Percentiles rank a stretch among this genome's conserved stretches.
These are phyloP conservation scores for Drosophila arawakana DNA, from an alignment of 1,140 invertebrate species.

Conservation along the genomic window DNA sequence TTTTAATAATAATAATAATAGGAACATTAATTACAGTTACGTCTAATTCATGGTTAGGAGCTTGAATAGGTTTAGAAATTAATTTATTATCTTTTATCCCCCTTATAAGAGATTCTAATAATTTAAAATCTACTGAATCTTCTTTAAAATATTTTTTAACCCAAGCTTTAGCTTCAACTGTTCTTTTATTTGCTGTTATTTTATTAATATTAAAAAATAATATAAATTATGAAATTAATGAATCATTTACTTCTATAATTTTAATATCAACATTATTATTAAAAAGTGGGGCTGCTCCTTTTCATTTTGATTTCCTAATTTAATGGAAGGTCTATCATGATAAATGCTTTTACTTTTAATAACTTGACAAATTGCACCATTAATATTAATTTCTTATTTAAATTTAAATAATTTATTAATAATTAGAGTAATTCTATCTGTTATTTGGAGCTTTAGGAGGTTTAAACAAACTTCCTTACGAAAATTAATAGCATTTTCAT, in stretches of 20 bases:
- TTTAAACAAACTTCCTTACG: conserved; percentile 85
- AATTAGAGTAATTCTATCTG: conserved; percentile 83
- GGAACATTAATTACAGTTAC: conserved; percentile 85
- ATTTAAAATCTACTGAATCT: conserved; percentile 84
- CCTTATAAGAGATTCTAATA: conserved; percentile 84
- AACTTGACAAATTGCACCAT: conserved; percentile 86
- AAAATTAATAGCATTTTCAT: conserved; percentile 86
- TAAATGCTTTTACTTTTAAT: conserved; percentile 84
- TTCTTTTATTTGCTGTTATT: conserved; percentile 84
- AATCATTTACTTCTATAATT: conserved; percentile 50
- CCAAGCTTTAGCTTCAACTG: conserved; percentile 85
- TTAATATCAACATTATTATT: conserved; percentile 76
- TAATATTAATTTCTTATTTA: conserved; percentile 84
- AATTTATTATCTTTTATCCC: conserved; percentile 86
- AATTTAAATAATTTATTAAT: conserved; percentile 64
- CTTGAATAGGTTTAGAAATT: conserved; percentile 86
- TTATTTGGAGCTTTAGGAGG: conserved; percentile 81
- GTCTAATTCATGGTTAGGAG: conserved; percentile 85
- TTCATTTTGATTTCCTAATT: conserved; percentile 85
- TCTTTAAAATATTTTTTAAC: conserved; percentile 85
- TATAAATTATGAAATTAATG: conserved; percentile 52
- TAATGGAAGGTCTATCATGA: conserved; percentile 84
- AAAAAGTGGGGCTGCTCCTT: conserved; percentile 85
- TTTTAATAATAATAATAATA: conserved; percentile 84
- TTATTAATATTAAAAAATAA: conserved; percentile 83